phyloP scores from a whole-genome alignment of 2,113 vertebrate genomes.

The Oenanthe oenanthe region DNA sequence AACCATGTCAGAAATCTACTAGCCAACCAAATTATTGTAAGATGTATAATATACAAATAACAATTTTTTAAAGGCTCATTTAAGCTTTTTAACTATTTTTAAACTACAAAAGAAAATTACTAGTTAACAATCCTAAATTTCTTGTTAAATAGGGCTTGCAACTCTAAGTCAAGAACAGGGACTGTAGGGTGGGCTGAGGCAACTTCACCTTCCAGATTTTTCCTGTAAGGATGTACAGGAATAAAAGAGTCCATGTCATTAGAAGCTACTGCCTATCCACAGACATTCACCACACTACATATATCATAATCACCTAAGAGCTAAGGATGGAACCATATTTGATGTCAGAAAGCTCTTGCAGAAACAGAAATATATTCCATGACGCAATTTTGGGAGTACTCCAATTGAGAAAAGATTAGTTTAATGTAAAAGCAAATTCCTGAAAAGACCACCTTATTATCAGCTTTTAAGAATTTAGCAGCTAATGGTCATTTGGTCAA shows the following conservation, averaged over 20 bases:
- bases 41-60: neutral
- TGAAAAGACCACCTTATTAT: neutral
- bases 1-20: neutral
- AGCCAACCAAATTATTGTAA: neutral
- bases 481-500: neutral
- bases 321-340: neutral
- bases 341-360: neutral
- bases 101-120: constrained; percentile 8
- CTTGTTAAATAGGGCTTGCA: neutral
- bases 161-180: neutral
- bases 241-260: neutral
- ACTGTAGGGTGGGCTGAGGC: neutral
- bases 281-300: neutral
- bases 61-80: neutral
- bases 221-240: neutral
- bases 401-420: neutral
- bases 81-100: constrained; percentile 22
- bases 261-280: neutral
- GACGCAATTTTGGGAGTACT: neutral
- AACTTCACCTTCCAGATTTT: neutral
- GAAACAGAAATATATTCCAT: neutral
- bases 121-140: neutral
- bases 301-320: neutral
- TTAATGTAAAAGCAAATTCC: neutral
- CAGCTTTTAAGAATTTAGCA: neutral